Percentiles rank a stretch among this genome's conserved stretches.
Conservation (phyloP, 2,797 vertebrate species). For the Pempheris klunzingeri region DNA sequence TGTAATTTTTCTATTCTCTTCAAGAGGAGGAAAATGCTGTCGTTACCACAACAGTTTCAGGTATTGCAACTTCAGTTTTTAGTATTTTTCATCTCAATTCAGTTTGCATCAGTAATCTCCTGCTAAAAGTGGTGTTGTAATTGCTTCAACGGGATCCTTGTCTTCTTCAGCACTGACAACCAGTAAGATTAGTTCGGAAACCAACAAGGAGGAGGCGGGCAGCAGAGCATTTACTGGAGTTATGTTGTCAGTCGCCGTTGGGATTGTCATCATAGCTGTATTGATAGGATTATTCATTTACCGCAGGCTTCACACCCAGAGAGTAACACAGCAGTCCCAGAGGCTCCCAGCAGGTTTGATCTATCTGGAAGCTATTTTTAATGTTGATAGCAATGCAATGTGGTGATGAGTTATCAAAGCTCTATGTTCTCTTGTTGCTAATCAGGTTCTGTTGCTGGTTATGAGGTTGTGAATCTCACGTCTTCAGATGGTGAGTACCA, state of each 20-base stretch:
- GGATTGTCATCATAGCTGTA: slow-evolving; percentile 1
- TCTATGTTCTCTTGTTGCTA: slow-evolving; percentile 2
- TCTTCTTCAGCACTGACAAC: slow-evolving; percentile 7
- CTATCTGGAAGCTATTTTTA: background rate
- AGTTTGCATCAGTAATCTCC: background rate
- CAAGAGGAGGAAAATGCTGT: background rate
- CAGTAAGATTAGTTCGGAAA: rapidly evolving
- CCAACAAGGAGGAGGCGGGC: background rate
- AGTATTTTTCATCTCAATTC: background rate
- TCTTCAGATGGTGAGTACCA: slow-evolving; percentile 18
- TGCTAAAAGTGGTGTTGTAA: background rate
- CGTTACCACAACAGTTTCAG: background rate
- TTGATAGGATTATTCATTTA: slow-evolving; percentile 37
- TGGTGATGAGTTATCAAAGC: background rate
- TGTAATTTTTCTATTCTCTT: slow-evolving; percentile 23
- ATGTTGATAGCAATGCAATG: background rate
- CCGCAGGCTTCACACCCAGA: slow-evolving; percentile 24
- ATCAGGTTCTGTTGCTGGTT: background rate
- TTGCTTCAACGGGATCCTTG: background rate
- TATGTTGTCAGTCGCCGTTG: slow-evolving; percentile 1
- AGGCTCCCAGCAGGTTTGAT: slow-evolving; percentile 50
- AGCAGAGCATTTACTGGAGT: background rate
- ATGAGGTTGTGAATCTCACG: slow-evolving; percentile 17
- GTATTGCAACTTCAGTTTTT: background rate
- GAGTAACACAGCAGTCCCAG: background rate